Evolutionary conservation across 2,797 vertebrate genomes (phyloP).

Genomic region (Parauchenoglanis ngamensis): DNA sequence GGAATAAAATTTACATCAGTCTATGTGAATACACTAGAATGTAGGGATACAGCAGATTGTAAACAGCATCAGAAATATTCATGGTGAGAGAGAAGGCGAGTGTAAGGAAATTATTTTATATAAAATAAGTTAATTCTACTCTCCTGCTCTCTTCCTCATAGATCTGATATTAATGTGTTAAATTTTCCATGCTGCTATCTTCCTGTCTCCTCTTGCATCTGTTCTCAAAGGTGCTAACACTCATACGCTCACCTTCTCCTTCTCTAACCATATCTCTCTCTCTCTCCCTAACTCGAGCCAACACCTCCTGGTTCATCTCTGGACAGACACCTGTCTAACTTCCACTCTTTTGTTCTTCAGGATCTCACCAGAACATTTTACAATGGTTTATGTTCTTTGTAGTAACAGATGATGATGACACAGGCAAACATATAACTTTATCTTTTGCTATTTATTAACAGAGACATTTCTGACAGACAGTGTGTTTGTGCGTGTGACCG

Average conservation of each 20-base stretch:
- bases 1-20: too few species aligned
- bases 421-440: neutral
- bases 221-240: neutral
- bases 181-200: too few species aligned
- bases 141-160: too few species aligned
- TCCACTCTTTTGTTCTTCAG: neutral
- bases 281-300: neutral
- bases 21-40: too few species aligned
- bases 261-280: neutral
- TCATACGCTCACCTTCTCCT: neutral
- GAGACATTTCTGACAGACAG: slow-evolving; percentile 10
- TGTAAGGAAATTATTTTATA: too few species aligned
- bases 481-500: neutral
- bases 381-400: neutral
- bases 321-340: neutral
- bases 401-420: neutral
- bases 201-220: too few species aligned
- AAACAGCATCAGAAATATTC: too few species aligned
- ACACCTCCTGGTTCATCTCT: neutral
- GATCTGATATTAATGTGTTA: too few species aligned
- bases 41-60: too few species aligned
- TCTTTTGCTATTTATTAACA: slow-evolving; percentile 8
- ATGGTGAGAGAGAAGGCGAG: too few species aligned
- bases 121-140: too few species aligned
- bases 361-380: neutral